Conservation (phyloP, 2,797 vertebrate genomes). For the Neopelma chrysocephalum region DNA sequence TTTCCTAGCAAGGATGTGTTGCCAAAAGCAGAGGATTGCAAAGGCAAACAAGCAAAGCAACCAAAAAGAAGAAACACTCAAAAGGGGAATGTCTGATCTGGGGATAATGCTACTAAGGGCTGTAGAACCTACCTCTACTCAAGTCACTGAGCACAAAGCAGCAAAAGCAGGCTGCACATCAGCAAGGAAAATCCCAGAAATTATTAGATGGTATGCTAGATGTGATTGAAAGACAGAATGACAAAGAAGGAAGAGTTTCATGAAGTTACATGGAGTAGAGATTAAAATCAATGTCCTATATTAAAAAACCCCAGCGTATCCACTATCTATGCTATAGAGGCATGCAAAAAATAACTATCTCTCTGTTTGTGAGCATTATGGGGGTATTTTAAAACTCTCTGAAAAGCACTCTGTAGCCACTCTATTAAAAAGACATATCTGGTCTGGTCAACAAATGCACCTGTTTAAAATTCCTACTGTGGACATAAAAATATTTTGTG, state of each 20-base stretch:
- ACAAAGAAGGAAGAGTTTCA: not conserved
- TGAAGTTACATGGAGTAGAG: not conserved
- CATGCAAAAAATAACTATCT: not conserved
- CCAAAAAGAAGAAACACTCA: not conserved
- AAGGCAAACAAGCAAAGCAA: not conserved
- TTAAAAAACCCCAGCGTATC: not conserved
- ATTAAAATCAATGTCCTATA: not conserved
- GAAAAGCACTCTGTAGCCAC: not conserved
- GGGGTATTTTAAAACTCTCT: constrained; percentile 10
- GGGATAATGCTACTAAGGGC: rapidly evolving
- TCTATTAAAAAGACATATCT: constrained; percentile 25
- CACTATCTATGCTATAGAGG: not conserved
- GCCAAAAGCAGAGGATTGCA: not conserved
- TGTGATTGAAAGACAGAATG: not conserved
- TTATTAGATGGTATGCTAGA: not conserved
- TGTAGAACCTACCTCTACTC: not conserved
- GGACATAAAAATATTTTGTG: constrained; percentile 10
- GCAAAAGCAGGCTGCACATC: not conserved
- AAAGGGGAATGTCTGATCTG: not conserved
- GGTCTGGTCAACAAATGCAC: constrained; percentile 27
- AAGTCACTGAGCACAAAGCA: not conserved
- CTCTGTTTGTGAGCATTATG: not conserved
- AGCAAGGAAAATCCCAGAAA: not conserved
- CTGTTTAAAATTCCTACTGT: not conserved
- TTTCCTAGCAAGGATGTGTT: not conserved